Conservation (phyloP, 2,888 invertebrate genomes). For the Scaptomyza flava region DNA sequence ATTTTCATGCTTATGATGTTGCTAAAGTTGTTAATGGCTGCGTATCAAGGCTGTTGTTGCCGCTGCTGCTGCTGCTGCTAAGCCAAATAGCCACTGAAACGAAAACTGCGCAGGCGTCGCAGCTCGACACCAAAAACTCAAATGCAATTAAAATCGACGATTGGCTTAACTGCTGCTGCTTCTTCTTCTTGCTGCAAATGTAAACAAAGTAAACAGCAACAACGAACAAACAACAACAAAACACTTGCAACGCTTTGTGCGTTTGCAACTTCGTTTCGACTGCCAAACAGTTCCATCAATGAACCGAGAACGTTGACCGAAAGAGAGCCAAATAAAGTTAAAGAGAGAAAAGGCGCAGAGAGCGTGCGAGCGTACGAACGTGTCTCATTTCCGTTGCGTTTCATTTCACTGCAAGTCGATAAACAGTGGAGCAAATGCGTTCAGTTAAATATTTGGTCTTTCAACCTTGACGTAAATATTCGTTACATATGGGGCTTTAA, state of each 20-base stretch:
- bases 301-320: slow-evolving; percentile 42
- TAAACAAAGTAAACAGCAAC: slow-evolving; percentile 43
- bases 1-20: slow-evolving; percentile 35
- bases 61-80: slow-evolving; percentile 37
- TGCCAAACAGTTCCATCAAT: slow-evolving; percentile 69
- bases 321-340: neutral
- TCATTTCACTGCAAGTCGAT: slow-evolving; percentile 49
- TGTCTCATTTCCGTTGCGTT: slow-evolving; percentile 69
- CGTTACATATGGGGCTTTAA: no score
- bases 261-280: slow-evolving; percentile 51
- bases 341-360: slow-evolving; percentile 10
- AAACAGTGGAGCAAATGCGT: slow-evolving; percentile 28
- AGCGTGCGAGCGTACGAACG: slow-evolving; percentile 7
- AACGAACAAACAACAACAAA: slow-evolving; percentile 15
- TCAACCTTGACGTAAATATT: no score
- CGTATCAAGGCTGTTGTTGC: slow-evolving; percentile 53
- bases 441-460: neutral
- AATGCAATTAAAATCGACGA: slow-evolving; percentile 60
- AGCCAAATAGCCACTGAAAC: slow-evolving; percentile 58
- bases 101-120: slow-evolving; percentile 55
- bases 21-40: slow-evolving; percentile 57
- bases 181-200: slow-evolving; percentile 28
- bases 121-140: slow-evolving; percentile 62
- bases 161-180: slow-evolving; percentile 34
- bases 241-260: slow-evolving; percentile 55